phyloP scores from a whole-genome alignment of 2,888 invertebrate species.

The Tenodera sinensis region DNA sequence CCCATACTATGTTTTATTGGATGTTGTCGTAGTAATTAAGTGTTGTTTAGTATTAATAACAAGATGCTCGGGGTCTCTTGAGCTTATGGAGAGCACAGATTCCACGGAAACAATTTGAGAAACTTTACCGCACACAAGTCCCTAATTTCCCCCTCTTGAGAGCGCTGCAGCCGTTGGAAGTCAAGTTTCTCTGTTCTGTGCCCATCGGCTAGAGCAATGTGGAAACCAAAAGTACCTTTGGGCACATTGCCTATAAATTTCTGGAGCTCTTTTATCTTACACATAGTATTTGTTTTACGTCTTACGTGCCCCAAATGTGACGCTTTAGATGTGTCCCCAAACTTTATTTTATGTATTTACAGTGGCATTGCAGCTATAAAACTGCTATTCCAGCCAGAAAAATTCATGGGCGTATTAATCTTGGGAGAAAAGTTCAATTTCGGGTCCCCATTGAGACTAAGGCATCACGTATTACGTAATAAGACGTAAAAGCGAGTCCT shows the following conservation, averaged over 20 bases:
- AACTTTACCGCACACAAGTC: not conserved
- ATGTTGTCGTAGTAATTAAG: too few relatives aligned
- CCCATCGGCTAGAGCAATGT: not conserved
- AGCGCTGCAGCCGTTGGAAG: not conserved
- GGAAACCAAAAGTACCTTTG: not conserved
- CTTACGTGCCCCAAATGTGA: not conserved
- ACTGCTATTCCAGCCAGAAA: not conserved
- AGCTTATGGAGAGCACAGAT: too few relatives aligned
- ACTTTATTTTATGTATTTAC: not conserved
- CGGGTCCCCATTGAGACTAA: not conserved
- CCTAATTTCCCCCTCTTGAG: not conserved
- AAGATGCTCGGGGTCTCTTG: too few relatives aligned
- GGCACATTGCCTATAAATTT: not conserved
- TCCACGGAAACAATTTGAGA: not conserved
- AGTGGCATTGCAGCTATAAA: not conserved
- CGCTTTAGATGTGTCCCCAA: not conserved
- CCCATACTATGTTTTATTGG: too few relatives aligned
- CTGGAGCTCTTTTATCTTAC: not conserved
- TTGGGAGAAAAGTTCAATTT: not conserved
- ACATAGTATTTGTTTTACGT: not conserved
- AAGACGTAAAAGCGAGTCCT: not conserved
- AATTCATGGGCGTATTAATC: not conserved
- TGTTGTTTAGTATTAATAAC: too few relatives aligned
- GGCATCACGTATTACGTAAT: not conserved
- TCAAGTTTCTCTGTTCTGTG: not conserved